Evolutionary conservation across 2,113 vertebrate genomes (phyloP).

Genomic region (Coregonus clupeaformis): DNA sequence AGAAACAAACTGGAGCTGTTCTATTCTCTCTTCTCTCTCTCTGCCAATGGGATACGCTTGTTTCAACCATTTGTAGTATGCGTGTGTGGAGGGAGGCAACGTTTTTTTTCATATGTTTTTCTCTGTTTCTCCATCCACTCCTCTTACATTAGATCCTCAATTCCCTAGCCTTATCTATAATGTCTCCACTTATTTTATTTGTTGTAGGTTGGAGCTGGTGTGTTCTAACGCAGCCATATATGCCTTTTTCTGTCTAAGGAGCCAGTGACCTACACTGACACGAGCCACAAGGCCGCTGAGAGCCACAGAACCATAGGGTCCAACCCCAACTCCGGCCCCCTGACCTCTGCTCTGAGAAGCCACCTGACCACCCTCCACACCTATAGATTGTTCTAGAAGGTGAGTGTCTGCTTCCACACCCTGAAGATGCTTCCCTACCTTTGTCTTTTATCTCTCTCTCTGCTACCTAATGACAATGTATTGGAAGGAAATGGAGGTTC

Average conservation of each 20-base stretch:
- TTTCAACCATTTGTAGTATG: background rate
- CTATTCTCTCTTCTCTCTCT: background rate
- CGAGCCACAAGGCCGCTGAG: no score
- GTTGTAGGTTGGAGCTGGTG: background rate
- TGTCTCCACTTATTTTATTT: background rate
- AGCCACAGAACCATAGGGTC: background rate
- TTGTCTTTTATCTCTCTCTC: no score
- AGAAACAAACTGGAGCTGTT: no score
- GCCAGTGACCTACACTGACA: background rate
- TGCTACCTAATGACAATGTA: no score
- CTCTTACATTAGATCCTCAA: background rate
- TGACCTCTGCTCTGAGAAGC: no score
- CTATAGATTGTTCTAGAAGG: background rate
- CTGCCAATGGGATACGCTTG: background rate
- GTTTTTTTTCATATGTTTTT: background rate
- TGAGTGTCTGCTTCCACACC: background rate
- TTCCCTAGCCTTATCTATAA: background rate
- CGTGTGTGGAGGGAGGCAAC: background rate
- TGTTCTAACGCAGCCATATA: background rate
- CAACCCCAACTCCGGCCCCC: no score
- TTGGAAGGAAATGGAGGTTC: no score
- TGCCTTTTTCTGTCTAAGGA: background rate
- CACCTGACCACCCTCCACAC: background rate
- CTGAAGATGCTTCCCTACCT: background rate
- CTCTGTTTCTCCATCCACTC: background rate